Conservation (phyloP, 2,888 invertebrate genomes). For the Volucella zonaria region DNA sequence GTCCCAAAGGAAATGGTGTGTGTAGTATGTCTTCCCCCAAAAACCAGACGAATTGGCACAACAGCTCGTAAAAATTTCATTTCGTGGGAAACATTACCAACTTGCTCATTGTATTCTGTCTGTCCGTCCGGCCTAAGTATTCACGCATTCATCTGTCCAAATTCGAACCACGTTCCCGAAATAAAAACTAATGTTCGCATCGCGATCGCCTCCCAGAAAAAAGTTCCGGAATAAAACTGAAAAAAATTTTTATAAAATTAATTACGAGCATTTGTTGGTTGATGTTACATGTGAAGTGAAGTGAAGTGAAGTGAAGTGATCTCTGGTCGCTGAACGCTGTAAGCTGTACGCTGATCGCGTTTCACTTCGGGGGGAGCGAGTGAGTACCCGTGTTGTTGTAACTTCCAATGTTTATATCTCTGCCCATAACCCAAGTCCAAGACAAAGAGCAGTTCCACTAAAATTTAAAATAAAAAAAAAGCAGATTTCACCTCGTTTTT, state of each 20-base stretch:
- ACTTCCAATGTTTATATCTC: constrained; percentile 53
- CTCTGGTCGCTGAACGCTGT: too few species aligned
- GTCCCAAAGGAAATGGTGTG: constrained; percentile 29
- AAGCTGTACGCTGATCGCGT: constrained; percentile 22
- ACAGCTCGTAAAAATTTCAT: constrained; percentile 30
- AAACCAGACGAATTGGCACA: constrained; percentile 62
- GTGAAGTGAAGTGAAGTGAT: too few species aligned
- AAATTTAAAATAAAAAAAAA: constrained; percentile 20
- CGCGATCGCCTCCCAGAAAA: constrained; percentile 33
- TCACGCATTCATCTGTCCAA: background rate
- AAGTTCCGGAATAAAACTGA: constrained; percentile 7
- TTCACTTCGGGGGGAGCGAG: constrained; percentile 33
- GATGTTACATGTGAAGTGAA: constrained; percentile 26
- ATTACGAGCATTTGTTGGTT: constrained; percentile 40
- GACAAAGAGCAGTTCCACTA: background rate
- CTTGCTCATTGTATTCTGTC: constrained; percentile 53
- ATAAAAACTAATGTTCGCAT: constrained; percentile 62
- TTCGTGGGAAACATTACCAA: constrained; percentile 69
- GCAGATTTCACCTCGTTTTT: constrained; percentile 68
- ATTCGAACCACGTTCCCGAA: constrained; percentile 66
- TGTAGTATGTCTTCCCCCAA: constrained; percentile 23
- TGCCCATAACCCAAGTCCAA: constrained; percentile 23
- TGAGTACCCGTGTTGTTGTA: constrained; percentile 46
- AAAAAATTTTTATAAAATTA: constrained; percentile 59
- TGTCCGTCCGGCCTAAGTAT: constrained; percentile 13